Percentiles rank a stretch among this genome's conserved stretches.
phyloP scores from a whole-genome alignment of 2,888 invertebrate genomes.

The Pristionchus fissidentatus region DNA sequence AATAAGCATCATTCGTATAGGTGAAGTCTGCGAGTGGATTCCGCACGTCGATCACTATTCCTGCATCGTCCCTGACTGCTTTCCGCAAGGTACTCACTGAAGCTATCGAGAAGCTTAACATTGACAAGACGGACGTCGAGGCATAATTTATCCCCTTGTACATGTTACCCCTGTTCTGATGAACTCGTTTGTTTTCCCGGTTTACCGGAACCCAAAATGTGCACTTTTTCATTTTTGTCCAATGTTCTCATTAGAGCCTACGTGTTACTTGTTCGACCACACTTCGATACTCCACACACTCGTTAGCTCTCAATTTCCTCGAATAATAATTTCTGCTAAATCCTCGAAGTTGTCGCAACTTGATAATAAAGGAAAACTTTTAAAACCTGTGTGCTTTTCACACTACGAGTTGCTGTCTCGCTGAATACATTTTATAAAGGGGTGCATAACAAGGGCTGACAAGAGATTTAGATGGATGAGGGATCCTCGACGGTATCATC shows the following conservation, averaged over 20 bases:
- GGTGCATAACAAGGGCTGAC: not conserved
- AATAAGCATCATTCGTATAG: constrained; percentile 55
- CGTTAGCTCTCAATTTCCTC: constrained; percentile 37
- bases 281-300: constrained; percentile 45
- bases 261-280: constrained; percentile 38
- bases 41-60: constrained; percentile 69
- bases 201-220: constrained; percentile 2
- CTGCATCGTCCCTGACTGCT: constrained; percentile 61
- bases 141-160: constrained; percentile 23
- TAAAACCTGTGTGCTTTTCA: not conserved
- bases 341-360: constrained; percentile 36
- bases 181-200: constrained; percentile 23
- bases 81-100: constrained; percentile 66
- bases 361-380: constrained; percentile 14
- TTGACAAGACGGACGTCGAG: constrained; percentile 48
- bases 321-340: constrained; percentile 17
- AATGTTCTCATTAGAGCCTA: constrained; percentile 48
- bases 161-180: constrained; percentile 3
- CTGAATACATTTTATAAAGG: not conserved
- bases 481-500: constrained; percentile 38
- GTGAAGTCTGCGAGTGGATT: constrained; percentile 64
- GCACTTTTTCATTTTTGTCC: constrained; percentile 25
- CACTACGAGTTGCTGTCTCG: constrained; percentile 48
- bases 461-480: constrained; percentile 45
- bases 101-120: constrained; percentile 57